These are phyloP conservation scores for Mareca penelope DNA, from an alignment of 2,797 vertebrate genomes.

Conservation along the genomic window DNA sequence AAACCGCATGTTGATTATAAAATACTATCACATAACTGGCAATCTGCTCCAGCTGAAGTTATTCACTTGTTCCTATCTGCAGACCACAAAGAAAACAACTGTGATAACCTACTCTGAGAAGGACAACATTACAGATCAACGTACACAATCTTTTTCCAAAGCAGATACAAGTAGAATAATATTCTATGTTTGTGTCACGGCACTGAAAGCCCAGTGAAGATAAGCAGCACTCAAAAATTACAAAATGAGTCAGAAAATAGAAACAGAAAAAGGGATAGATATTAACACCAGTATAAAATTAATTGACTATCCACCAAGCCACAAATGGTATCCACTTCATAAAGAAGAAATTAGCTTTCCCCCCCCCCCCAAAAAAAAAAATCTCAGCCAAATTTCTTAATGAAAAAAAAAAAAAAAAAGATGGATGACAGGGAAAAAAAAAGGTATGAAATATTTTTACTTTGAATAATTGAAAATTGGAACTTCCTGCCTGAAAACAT, in stretches of 20 bases:
- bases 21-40: accelerated
- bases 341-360: slow-evolving; percentile 3
- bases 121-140: slow-evolving; percentile 4
- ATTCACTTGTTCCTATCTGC: background rate
- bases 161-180: slow-evolving; percentile 42
- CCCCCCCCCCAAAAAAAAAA: background rate
- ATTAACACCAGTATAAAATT: slow-evolving; percentile 10
- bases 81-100: background rate
- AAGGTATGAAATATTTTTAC: background rate
- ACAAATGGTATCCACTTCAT: background rate
- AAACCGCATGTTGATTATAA: background rate
- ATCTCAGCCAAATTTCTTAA: slow-evolving; percentile 13
- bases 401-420: background rate
- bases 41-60: background rate
- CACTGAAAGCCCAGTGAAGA: background rate
- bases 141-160: background rate
- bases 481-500: background rate
- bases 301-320: background rate
- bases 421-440: background rate
- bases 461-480: background rate
- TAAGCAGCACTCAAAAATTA: background rate
- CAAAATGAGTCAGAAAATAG: slow-evolving; percentile 9
- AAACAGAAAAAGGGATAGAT: background rate
- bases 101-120: background rate
- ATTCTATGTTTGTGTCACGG: background rate